Conservation (phyloP, 2,113 vertebrate genomes). For the Eurypyga helias region DNA sequence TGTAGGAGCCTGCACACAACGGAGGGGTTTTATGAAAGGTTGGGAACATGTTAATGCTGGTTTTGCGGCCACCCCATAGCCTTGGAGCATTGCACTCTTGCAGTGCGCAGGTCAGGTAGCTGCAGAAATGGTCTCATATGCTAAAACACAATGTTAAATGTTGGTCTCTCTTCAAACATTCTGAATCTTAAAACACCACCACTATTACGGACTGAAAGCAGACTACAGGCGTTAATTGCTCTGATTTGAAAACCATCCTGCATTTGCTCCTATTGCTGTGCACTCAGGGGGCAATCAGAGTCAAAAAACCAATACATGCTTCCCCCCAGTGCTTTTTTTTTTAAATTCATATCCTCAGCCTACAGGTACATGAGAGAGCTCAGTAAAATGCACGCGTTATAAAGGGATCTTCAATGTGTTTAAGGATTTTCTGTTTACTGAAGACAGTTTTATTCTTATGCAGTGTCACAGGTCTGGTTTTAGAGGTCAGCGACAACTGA, state of each 20-base stretch:
- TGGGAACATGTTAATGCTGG: neutral
- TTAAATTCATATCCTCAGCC: neutral
- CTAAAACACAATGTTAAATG: neutral
- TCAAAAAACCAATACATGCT: neutral
- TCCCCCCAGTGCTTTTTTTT: neutral
- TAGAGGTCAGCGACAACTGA: neutral
- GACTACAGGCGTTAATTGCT: neutral
- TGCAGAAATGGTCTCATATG: neutral
- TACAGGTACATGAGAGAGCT: neutral
- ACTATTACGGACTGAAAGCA: neutral
- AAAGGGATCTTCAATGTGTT: neutral
- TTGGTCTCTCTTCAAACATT: neutral
- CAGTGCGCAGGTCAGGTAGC: neutral
- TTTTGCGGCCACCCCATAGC: neutral
- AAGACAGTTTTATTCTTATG: neutral
- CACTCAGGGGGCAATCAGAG: neutral
- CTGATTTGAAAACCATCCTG: neutral
- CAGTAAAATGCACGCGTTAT: neutral
- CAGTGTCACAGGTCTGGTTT: fast-evolving
- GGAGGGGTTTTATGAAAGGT: fast-evolving
- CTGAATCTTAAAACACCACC: neutral
- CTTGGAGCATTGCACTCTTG: neutral
- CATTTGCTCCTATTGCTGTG: neutral
- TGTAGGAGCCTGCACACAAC: fast-evolving
- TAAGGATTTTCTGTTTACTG: neutral